These are phyloP conservation scores for human DNA, from an alignment of 2,113 vertebrate species.

Conservation along the genomic window DNA sequence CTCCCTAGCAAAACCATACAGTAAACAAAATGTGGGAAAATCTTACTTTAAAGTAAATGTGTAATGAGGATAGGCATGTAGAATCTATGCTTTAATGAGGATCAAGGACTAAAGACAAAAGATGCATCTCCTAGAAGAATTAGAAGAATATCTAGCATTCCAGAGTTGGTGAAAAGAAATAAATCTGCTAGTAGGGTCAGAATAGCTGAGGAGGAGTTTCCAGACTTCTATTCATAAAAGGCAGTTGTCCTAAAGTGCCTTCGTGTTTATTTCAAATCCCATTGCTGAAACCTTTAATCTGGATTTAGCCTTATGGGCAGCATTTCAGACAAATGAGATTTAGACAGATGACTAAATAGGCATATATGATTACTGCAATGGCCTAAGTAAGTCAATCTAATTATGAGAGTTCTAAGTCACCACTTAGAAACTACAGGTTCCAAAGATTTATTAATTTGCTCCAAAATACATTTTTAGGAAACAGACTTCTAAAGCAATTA, in stretches of 20 bases:
- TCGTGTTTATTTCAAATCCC: constrained; percentile 2
- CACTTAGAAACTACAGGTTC: background rate
- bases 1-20: background rate
- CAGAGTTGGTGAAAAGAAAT: background rate
- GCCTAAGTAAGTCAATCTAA: background rate
- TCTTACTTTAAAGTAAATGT: background rate
- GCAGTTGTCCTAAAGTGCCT: background rate
- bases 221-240: background rate
- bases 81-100: background rate
- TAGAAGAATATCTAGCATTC: background rate
- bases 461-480: background rate
- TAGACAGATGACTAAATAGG: background rate
- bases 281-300: background rate
- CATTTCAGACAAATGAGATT: constrained; percentile 1
- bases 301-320: background rate
- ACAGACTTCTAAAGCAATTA: background rate
- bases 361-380: background rate
- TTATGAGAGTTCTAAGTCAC: constrained; percentile 7
- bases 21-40: background rate
- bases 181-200: background rate
- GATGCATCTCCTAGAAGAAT: background rate
- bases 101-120: background rate
- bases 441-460: background rate
- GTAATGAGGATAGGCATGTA: too few relatives aligned
- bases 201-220: background rate